Base-by-base conservation (phyloP, 2,797 vertebrate genomes). In the Chloroceryle amazona region DNA sequence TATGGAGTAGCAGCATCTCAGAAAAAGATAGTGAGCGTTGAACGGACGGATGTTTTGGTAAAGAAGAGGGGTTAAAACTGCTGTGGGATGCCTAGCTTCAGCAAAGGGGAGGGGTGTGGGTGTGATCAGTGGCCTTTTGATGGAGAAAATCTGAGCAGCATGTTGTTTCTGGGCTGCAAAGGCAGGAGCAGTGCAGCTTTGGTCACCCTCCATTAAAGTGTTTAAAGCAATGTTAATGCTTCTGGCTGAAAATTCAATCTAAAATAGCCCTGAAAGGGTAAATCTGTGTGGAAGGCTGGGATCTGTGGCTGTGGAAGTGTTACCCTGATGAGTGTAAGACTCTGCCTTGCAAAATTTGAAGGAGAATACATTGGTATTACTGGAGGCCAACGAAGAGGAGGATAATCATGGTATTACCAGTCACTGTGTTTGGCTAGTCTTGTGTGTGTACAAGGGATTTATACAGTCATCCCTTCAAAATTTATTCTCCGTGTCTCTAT, bases 251-350 rank as follows among this genome's bases (percentile, higher is more conserved):
- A 62, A 58, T 13, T 14, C 29, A 13, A 10, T 49, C 66, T 47
- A 12, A 75, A 62, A 58, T 33, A 35, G 29, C 54, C 55, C 21
- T 47, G 52, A 57, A 71, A 70, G 47, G 58, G 42, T 35, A 16
- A 47, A 29, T 65, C 10, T 47, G 8, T 31, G 31, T 13, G 29
- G 19, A 55, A 68, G 22, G n/a, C 25, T 75, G 46, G 52, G 37
- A 58, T 65, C 28, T 10, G 37, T 17, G 20, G 29, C 11, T 0
- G 1, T 28, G 25, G 28, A 46, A 67, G 25, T 3, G 1, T 13
- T 37, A 17, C 26, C 28, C 16, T 21, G 31, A 3, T 44, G 42
- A 0, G 0, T 26, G 15, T 10, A 31, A 76, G 65, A 19, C 19
- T 55, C 10, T 37, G 22, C 26, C 33, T 29, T 62, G 2, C 10